Evolutionary conservation across 2,797 vertebrate genomes (phyloP), one percentile per base, ranked within the genome.

Genomic region (Diplodus puntazzo): DNA sequence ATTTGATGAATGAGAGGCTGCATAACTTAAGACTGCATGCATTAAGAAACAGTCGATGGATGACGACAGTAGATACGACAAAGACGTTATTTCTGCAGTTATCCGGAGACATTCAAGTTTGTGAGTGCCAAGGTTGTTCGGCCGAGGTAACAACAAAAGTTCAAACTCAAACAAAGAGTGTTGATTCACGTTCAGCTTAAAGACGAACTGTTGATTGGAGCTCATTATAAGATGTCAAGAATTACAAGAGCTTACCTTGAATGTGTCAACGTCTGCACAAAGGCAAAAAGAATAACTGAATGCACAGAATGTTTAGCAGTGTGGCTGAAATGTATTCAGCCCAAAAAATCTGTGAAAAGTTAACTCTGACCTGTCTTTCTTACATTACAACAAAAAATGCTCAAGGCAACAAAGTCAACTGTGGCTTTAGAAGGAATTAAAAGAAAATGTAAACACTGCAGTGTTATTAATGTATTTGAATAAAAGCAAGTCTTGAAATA

Each of bases 21-120:
- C 21, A 0, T 16, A 48, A 54, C 2, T 20, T 27, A 27, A 27
- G 12, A 61, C 20, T 73, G 18, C 6, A 5, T 14, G 21, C 49
- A 50, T 34, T 23, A 11, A 27, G 27, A 49, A 73, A 54, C 73
- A 17, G 7, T 57, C 53, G 4, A 54, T 64, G 17, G 18, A 72
- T 55, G 39, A 60, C 10, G 13, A 9, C 10, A 39, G 5, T 53
- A 53, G 50, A 20, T 13, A 2, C 12, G 27, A 42, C 45, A 16
- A 30, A 42, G n/a, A 62, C 72, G 18, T 54, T 65, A 25, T 2
- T 62, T 30, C 21, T 66, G 23, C 21, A 73, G 42, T 78, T 43
- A 76, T 62, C 13, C 14, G 50, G 59, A 46, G n/a, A 76, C n/a
- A 30, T 58, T 82, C 21, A 63, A 14, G 14, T 72, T 43, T 76